Conservation (phyloP, 2,797 vertebrate species). For the Anguilla anguilla region DNA sequence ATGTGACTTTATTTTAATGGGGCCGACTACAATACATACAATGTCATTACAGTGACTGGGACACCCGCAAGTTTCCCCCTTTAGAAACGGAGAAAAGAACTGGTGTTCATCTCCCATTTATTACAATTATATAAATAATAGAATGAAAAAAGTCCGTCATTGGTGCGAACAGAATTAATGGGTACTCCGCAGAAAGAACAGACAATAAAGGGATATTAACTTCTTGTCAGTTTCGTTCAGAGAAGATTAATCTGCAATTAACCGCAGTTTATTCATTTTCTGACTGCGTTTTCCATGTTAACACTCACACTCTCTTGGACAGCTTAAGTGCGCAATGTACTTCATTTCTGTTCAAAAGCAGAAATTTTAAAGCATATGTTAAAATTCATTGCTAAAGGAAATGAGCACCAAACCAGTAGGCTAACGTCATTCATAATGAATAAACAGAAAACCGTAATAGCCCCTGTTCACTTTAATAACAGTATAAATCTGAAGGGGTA, state of each 20-base stretch:
- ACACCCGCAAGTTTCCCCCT: constrained; percentile 34
- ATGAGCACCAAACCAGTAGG: constrained; percentile 57
- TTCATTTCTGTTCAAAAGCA: constrained; percentile 69
- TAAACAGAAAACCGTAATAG: background rate
- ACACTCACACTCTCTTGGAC: constrained; percentile 28
- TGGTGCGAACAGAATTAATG: constrained; percentile 64
- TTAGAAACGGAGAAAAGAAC: constrained; percentile 70
- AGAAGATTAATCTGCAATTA: constrained; percentile 70
- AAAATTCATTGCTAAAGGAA: constrained; percentile 64
- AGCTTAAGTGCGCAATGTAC: constrained; percentile 45
- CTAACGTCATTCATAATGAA: constrained; percentile 63
- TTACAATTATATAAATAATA: constrained; percentile 63
- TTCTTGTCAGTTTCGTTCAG: constrained; percentile 55
- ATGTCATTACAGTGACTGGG: constrained; percentile 55
- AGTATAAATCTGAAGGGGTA: background rate
- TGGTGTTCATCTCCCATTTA: constrained; percentile 68
- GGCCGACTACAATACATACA: constrained; percentile 54
- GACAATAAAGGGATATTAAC: constrained; percentile 57
- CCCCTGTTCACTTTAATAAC: background rate
- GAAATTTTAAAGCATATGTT: constrained; percentile 65
- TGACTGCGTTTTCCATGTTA: constrained; percentile 51
- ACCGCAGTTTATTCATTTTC: constrained; percentile 65
- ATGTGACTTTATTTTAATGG: constrained; percentile 66
- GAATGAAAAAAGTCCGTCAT: constrained; percentile 65
- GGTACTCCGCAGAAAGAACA: constrained; percentile 56